Conservation (phyloP, 2,888 invertebrate genomes). For the Petrophora chlorosata region DNA sequence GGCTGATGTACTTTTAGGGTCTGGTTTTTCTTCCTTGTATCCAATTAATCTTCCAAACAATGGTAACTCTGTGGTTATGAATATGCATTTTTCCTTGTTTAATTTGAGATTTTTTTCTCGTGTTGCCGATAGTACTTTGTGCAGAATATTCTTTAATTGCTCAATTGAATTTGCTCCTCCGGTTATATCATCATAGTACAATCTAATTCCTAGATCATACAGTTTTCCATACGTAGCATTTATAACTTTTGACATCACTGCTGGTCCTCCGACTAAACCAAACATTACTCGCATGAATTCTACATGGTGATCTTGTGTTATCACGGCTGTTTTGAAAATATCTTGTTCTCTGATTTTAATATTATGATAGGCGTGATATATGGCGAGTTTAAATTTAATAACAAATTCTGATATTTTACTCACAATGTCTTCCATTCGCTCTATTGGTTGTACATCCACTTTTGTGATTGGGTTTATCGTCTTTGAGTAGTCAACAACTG, state of each 20-base stretch:
- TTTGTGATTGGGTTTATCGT: conserved; percentile 10
- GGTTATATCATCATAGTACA: background rate
- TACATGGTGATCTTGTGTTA: conserved; percentile 7
- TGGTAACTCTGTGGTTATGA: background rate
- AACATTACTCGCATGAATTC: background rate
- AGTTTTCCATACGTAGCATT: background rate
- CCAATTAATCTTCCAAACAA: background rate
- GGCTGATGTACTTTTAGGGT: background rate
- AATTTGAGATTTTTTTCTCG: background rate
- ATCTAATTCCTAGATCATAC: background rate
- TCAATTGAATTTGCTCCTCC: background rate
- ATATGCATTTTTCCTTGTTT: conserved; percentile 17
- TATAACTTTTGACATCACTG: background rate
- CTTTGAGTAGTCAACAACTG: conserved; percentile 4
- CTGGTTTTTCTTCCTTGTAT: background rate
- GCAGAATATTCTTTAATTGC: background rate
- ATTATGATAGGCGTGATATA: conserved; percentile 2
- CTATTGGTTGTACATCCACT: conserved; percentile 6
- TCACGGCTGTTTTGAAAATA: conserved; percentile 7
- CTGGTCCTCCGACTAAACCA: background rate
- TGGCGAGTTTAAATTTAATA: background rate
- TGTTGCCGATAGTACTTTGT: background rate
- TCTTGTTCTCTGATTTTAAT: conserved; percentile 10
- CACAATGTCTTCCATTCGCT: conserved; percentile 10
- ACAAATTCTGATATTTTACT: conserved; percentile 5